Percentiles rank a stretch among this genome's conserved stretches.
Evolutionary conservation across 1,140 invertebrate genomes (phyloP).

Genomic region (Colletes gigas): DNA sequence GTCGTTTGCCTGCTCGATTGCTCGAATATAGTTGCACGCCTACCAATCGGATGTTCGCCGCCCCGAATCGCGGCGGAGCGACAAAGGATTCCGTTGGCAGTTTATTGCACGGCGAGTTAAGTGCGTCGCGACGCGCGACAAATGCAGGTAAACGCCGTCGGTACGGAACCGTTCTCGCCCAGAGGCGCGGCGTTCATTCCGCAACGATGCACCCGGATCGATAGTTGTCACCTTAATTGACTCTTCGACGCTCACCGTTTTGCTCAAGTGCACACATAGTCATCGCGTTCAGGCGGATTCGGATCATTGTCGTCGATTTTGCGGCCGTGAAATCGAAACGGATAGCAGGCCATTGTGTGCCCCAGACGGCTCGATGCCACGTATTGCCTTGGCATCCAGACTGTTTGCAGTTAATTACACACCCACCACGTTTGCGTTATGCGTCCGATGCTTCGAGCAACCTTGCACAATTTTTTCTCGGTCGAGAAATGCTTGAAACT

Average conservation of each 20-base stretch:
- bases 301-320: not conserved
- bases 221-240: conserved; percentile 27
- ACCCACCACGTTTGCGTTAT: too few relatives aligned
- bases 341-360: not conserved
- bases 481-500: too few relatives aligned
- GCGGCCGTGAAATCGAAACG: not conserved
- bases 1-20: conserved; percentile 53
- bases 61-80: conserved; percentile 8
- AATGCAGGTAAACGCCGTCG: too few relatives aligned
- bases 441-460: too few relatives aligned
- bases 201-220: not conserved
- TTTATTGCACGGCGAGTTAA: conserved; percentile 31
- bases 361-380: not conserved
- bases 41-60: conserved; percentile 14
- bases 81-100: conserved; percentile 30
- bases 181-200: too few relatives aligned
- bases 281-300: not conserved
- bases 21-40: conserved; percentile 25
- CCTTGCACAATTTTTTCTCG: too few relatives aligned
- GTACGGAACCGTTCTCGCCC: not conserved
- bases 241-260: not conserved
- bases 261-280: not conserved
- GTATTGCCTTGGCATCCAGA: not conserved
- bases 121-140: not conserved
- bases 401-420: not conserved